These are phyloP conservation scores for Platyrinchus mystaceus DNA, from an alignment of 2,797 vertebrate genomes.

Conservation along the genomic window DNA sequence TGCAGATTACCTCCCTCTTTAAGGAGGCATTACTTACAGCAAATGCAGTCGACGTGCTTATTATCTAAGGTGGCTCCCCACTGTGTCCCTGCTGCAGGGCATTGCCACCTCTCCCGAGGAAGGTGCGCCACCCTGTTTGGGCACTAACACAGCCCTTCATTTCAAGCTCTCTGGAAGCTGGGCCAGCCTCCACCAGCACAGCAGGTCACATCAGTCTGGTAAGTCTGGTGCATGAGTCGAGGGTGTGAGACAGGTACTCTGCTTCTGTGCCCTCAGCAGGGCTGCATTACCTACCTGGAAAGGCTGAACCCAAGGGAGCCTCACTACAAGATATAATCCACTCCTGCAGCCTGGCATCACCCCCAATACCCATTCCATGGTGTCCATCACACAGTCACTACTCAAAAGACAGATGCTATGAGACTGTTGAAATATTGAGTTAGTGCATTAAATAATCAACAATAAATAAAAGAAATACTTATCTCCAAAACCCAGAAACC, in stretches of 20 bases:
- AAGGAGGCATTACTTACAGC: not conserved
- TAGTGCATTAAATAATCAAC: not conserved
- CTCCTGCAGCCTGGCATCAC: not conserved
- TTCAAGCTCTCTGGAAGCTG: not conserved
- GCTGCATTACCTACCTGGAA: not conserved
- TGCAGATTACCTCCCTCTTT: not conserved
- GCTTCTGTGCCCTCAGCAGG: not conserved
- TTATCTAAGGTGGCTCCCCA: not conserved
- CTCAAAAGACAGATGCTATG: not conserved
- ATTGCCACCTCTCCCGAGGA: not conserved
- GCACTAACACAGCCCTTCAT: not conserved
- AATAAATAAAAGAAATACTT: not conserved
- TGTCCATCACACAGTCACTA: not conserved
- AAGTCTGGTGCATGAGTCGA: not conserved
- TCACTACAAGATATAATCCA: not conserved
- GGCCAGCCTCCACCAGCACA: not conserved
- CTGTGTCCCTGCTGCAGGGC: not conserved
- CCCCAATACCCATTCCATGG: too few relatives aligned
- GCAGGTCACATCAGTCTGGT: not conserved
- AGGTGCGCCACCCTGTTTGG: rapidly evolving
- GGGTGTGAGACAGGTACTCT: rapidly evolving
- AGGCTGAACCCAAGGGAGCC: not conserved
- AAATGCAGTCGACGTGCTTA: rapidly evolving
- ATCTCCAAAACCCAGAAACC: not conserved
- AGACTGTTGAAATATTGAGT: not conserved